A percentile compares a stretch with the other conserved stretches of the same genome.
phyloP scores from a whole-genome alignment of 2,113 vertebrate species.

The Aptenodytes forsteri region DNA sequence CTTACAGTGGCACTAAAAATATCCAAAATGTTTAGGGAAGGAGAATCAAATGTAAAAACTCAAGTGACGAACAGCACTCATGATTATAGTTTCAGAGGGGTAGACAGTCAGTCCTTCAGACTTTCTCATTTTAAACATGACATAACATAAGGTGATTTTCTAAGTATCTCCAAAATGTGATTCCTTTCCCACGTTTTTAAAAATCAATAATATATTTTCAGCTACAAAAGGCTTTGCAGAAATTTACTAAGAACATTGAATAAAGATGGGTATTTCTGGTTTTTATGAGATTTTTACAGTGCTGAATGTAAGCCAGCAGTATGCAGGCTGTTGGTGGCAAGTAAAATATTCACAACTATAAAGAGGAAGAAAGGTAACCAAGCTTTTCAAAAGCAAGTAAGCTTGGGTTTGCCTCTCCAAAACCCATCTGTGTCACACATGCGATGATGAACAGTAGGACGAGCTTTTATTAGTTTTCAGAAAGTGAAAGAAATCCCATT shows the following conservation, averaged over 20 bases:
- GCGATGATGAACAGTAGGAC: neutral
- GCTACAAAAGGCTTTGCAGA: neutral
- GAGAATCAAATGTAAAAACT: neutral
- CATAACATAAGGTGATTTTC: constrained; percentile 1
- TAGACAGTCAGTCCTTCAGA: neutral
- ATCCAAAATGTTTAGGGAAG: neutral
- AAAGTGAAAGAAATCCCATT: neutral
- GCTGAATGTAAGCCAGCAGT: neutral
- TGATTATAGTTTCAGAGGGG: neutral
- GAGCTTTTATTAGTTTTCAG: neutral
- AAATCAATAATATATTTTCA: constrained; percentile 36
- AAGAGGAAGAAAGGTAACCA: neutral
- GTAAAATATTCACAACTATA: neutral
- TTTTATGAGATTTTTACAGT: constrained; percentile 35
- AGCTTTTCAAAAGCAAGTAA: neutral
- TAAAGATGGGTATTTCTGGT: constrained; percentile 28
- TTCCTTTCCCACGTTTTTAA: constrained; percentile 27
- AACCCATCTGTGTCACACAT: neutral
- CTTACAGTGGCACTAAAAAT: neutral
- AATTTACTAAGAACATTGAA: constrained; percentile 27
- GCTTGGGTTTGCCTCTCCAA: neutral
- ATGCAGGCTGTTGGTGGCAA: neutral
- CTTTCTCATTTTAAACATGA: neutral
- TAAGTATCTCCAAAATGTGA: neutral
- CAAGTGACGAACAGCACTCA: neutral